phyloP scores from a whole-genome alignment of 2,113 vertebrate genomes.

The Aldabrachelys gigantea region DNA sequence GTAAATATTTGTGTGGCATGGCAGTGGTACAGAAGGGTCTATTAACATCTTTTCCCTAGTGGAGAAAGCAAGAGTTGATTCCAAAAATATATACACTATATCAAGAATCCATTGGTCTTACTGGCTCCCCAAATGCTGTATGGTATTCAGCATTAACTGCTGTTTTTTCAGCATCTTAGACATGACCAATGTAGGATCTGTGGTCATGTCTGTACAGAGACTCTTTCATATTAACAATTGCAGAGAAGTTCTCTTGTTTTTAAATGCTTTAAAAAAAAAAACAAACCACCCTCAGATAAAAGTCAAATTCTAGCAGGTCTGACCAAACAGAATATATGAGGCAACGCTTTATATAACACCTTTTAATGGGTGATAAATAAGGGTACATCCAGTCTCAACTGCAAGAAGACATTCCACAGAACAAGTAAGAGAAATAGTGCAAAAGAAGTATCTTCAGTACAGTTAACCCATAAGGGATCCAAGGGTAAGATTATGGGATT shows the following conservation, averaged over 20 bases:
- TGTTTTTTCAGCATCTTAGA: background rate
- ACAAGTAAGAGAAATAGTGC: background rate
- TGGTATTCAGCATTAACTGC: background rate
- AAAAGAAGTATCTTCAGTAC: background rate
- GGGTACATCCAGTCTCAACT: background rate
- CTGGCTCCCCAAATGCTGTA: background rate
- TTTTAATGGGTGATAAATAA: fast-evolving
- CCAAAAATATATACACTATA: background rate
- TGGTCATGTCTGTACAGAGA: background rate
- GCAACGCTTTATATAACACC: background rate
- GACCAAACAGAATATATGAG: fast-evolving
- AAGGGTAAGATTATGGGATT: fast-evolving
- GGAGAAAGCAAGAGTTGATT: background rate
- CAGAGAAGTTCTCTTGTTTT: background rate
- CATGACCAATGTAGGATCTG: background rate
- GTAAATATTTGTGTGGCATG: background rate
- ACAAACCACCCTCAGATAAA: background rate
- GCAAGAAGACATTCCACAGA: background rate
- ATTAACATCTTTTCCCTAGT: background rate
- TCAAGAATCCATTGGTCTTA: background rate
- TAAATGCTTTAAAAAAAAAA: background rate
- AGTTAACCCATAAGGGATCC: background rate
- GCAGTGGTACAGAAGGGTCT: background rate
- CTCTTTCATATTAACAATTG: background rate
- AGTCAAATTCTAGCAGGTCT: background rate